phyloP scores from a whole-genome alignment of 2,888 invertebrate species.

The Ernsta delagoae region DNA sequence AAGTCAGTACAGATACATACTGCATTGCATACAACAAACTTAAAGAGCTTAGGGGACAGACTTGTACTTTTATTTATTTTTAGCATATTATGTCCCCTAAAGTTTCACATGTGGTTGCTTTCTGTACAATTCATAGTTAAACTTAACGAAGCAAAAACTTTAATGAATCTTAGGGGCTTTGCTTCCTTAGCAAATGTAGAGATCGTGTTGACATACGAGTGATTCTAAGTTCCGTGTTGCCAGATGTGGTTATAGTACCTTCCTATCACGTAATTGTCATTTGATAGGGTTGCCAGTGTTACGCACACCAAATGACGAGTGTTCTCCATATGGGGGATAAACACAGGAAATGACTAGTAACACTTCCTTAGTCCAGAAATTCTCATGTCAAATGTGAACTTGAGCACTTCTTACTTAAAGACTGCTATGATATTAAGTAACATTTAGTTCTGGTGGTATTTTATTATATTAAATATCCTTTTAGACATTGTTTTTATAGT shows the following conservation, averaged over 20 bases:
- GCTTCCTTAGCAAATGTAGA: constrained; percentile 33
- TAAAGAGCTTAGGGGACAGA: background rate
- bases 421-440: too few relatives aligned
- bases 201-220: constrained; percentile 27
- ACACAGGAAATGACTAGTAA: constrained; percentile 22
- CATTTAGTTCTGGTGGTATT: too few relatives aligned
- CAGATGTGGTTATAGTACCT: constrained; percentile 62
- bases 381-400: background rate
- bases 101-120: constrained; percentile 42
- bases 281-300: constrained; percentile 39
- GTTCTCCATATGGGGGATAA: constrained; percentile 17
- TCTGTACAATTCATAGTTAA: constrained; percentile 53
- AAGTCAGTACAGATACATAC: background rate
- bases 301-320: constrained; percentile 15
- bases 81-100: background rate
- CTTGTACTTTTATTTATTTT: background rate
- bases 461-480: too few relatives aligned
- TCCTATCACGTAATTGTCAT: constrained; percentile 10
- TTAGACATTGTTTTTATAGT: too few relatives aligned
- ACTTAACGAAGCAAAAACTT: constrained; percentile 56
- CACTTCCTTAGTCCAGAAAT: constrained; percentile 15
- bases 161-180: constrained; percentile 55
- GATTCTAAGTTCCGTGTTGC: constrained; percentile 57
- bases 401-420: too few relatives aligned
- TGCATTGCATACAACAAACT: background rate